These are phyloP conservation scores for Ceratoteleas bidentatus DNA, from an alignment of 1,140 invertebrate genomes.

Conservation along the genomic window DNA sequence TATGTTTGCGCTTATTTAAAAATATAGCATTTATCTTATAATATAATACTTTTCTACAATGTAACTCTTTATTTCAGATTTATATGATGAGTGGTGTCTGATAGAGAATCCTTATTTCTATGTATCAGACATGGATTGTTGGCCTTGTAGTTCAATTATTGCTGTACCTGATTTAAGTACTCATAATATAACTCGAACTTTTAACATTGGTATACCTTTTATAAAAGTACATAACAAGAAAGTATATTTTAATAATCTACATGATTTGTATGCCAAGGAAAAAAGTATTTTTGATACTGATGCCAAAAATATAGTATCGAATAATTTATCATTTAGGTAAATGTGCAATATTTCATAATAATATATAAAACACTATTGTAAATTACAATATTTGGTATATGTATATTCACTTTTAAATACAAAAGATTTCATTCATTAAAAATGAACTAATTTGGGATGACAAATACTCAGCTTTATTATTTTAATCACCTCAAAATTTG, in stretches of 20 bases:
- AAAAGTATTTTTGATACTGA: constrained; percentile 81
- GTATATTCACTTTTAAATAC: too few relatives aligned
- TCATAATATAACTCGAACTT: constrained; percentile 71
- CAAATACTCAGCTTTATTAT: too few relatives aligned
- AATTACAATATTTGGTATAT: too few relatives aligned
- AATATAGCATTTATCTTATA: background rate
- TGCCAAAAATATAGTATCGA: constrained; percentile 81
- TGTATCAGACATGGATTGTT: constrained; percentile 88
- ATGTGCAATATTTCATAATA: too few relatives aligned
- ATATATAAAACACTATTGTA: too few relatives aligned
- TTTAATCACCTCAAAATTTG: too few relatives aligned
- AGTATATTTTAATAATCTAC: constrained; percentile 73
- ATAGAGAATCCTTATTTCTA: constrained; percentile 89
- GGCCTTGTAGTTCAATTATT: constrained; percentile 86
- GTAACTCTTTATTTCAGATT: constrained; percentile 80
- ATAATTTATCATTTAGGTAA: constrained; percentile 75
- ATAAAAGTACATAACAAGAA: constrained; percentile 64
- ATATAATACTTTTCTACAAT: background rate
- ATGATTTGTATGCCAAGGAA: constrained; percentile 79
- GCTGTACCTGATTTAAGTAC: constrained; percentile 83
- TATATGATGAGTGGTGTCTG: constrained; percentile 90
- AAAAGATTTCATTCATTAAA: too few relatives aligned
- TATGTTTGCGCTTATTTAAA: too few relatives aligned
- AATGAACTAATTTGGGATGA: too few relatives aligned
- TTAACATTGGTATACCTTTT: constrained; percentile 76